Percentiles rank a stretch among this genome's conserved stretches.
Evolutionary conservation across 2,113 vertebrate genomes (phyloP).

Genomic region (Peromyscus maniculatus): DNA sequence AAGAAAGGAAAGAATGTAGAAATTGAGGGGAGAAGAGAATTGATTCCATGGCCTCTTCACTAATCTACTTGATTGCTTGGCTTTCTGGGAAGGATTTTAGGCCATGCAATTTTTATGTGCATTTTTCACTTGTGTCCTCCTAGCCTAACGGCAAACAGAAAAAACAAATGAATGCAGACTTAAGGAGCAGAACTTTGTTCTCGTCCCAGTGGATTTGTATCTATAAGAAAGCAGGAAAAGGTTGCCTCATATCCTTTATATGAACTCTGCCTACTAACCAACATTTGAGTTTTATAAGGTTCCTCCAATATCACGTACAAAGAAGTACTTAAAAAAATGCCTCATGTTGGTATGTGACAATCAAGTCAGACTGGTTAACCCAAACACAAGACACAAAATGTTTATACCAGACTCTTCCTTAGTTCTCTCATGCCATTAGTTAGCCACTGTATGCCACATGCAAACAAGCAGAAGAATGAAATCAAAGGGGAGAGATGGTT

Average conservation of each 20-base stretch:
- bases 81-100: constrained; percentile 1
- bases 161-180: not conserved
- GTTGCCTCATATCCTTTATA: not conserved
- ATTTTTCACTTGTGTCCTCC: not conserved
- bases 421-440: not conserved
- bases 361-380: not conserved
- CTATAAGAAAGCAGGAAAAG: not conserved
- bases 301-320: not conserved
- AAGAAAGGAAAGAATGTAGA: not conserved
- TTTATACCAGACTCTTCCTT: not conserved
- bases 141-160: not conserved
- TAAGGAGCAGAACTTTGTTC: constrained; percentile 54
- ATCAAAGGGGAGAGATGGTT: not conserved
- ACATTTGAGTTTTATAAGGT: not conserved
- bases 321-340: not conserved
- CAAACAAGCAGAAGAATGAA: not conserved
- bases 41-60: not conserved
- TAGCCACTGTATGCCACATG: not conserved
- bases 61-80: not conserved
- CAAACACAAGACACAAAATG: not conserved
- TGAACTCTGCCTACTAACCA: not conserved
- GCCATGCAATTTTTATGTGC: not conserved
- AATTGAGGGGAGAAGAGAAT: not conserved
- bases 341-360: not conserved
- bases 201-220: not conserved